Evolutionary conservation across 2,888 invertebrate genomes (phyloP), one percentile per base, ranked within the genome.

Genomic region (Synanthedon formicaeformis): DNA sequence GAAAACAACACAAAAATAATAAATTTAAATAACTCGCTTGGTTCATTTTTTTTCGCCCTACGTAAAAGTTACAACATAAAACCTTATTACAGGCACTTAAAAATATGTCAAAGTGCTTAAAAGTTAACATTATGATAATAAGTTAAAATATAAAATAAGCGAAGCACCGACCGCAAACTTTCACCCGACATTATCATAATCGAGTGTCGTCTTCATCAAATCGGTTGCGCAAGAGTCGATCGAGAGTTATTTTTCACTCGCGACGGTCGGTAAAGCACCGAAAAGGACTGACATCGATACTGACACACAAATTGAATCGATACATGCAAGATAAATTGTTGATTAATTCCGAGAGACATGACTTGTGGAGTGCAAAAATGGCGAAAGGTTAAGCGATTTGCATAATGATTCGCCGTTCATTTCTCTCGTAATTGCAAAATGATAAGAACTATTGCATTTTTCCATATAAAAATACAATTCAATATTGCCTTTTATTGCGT

Each of bases 131-230:
- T 45, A 45, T 45, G 45, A n/a, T 45, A 34, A 34, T 34, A 34
- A 34, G 34, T 34, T 34, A 34, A 34, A 34, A 34, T 34, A 34
- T 34, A 34, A 34, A 34, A 34, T 34, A 45, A 45, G 45, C 13
- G 45, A 45, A 45, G 14, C 45, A 45, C 14, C 55, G 57, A 45
- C 14, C 55, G 57, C 53, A 50, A 62, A 61, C 64, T 65, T 62
- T 68, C 63, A 63, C 62, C 57, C 55, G 58, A 59, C 61, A 59
- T 70, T 68, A 69, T 59, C 60, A 66, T 69, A 69, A 71, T 69
- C 61, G 63, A 62, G 63, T 63, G 63, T 66, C 65, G 64, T 69
- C 66, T 71, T 69, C 66, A 70, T 67, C 65, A 66, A 18, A 61
- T 63, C 61, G 57, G 62, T 70, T 67, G 65, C 63, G 64, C 57